Percentiles rank a stretch among this genome's conserved stretches.
These are phyloP conservation scores for Hiodon alosoides DNA, from an alignment of 2,113 vertebrate genomes.

Conservation along the genomic window DNA sequence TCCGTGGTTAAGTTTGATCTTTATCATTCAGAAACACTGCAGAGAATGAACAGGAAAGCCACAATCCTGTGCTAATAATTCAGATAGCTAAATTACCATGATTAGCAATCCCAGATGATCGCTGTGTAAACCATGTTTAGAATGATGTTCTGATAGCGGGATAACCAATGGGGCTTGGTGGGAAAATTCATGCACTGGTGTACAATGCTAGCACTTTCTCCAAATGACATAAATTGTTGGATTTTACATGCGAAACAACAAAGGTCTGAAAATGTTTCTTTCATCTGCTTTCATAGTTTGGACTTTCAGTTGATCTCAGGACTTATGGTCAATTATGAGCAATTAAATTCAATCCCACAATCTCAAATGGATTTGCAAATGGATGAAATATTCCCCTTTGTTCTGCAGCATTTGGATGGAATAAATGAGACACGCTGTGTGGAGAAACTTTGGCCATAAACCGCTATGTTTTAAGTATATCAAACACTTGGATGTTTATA, in stretches of 20 bases:
- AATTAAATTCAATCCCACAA: constrained; percentile 14
- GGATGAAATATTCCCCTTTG: background rate
- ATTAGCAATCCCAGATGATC: constrained; percentile 49
- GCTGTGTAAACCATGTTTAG: constrained; percentile 37
- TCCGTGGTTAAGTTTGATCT: constrained; percentile 7
- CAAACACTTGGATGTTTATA: background rate
- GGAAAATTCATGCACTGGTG: constrained; percentile 41
- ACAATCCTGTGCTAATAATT: constrained; percentile 4
- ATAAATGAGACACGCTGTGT: background rate
- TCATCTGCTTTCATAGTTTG: background rate
- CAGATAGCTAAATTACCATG: constrained; percentile 44
- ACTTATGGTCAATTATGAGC: background rate
- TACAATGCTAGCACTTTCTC: constrained; percentile 41
- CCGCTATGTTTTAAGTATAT: background rate
- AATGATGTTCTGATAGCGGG: constrained; percentile 38
- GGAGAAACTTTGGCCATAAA: background rate
- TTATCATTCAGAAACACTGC: constrained; percentile 24
- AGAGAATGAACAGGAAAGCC: constrained; percentile 18
- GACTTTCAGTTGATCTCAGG: background rate
- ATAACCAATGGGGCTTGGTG: constrained; percentile 50
- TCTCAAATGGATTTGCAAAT: background rate
- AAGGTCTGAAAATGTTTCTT: constrained; percentile 30
- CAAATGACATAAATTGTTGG: constrained; percentile 29
- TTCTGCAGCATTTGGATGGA: background rate
- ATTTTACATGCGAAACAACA: background rate